Base-by-base conservation (phyloP, 2,888 invertebrate genomes). In the Isoperla grammatica region DNA sequence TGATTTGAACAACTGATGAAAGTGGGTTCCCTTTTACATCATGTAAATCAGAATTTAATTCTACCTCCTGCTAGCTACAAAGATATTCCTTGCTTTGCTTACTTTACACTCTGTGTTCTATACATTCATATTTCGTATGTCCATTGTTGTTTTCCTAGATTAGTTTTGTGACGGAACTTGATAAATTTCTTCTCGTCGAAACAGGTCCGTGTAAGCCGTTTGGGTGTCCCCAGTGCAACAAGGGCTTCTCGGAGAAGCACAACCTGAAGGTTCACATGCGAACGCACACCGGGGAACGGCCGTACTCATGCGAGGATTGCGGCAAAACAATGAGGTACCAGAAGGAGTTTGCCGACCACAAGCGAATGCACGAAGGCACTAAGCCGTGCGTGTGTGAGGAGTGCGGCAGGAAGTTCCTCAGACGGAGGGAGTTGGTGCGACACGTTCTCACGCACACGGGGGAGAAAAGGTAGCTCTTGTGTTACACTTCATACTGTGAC, bases 291-390 rank as follows among this genome's bases (percentile, higher is more conserved):
- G 74, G 75, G 62, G 75, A 76, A 5, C 78, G 80, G 40, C 76
- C 78, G 1, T 81, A 81, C 73, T 74, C 76, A 66, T 90, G 90
- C 70, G 74, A 79, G 66, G 77, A 80, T 60, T 90, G 90, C 67
- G 57, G 57, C 1, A 35, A 46, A 13, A 29, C 19, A 3, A n/a
- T 59, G 39, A 57, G 62, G 19, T 62, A 62, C 20, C 60, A 45
- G 48, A 62, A 60, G 39, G 62, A 62, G 22, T 43, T 60, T 22
- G 48, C 57, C 12, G 60, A 60, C 13, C 62, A 62, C 39, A 54
- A 56, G 49, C 37, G 29, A 3, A 50, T 37, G 55, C 62, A 62
- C 15, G 19, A 42, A 1, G 62, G 62, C 1, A 12, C 46, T 15
- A 54, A 48, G 35, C 62, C 62, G n/a, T 57, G 49, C 35, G 42